phyloP scores from a whole-genome alignment of 2,113 vertebrate species.

The Neolamprologus variostigma region DNA sequence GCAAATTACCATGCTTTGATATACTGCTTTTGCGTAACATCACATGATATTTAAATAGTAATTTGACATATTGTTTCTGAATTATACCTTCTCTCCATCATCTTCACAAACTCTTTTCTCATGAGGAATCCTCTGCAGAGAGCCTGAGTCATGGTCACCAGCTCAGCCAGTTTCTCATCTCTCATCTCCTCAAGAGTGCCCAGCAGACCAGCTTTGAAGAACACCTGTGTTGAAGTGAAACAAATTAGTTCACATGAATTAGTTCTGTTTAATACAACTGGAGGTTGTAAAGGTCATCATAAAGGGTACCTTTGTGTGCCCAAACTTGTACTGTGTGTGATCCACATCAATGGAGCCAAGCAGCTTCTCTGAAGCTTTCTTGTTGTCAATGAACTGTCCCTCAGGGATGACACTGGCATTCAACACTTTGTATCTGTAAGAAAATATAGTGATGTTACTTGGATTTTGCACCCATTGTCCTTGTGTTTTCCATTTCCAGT shows the following conservation, averaged over 20 bases:
- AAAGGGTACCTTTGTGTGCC: slow-evolving; percentile 75
- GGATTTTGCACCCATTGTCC: neutral
- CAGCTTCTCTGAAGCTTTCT: slow-evolving; percentile 83
- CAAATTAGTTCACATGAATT: neutral
- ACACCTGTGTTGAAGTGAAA: slow-evolving; percentile 71
- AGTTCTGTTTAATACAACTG: too few relatives aligned
- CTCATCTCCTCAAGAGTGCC: slow-evolving; percentile 90
- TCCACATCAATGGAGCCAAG: slow-evolving; percentile 83
- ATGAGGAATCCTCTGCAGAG: slow-evolving; percentile 59
- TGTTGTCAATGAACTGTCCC: slow-evolving; percentile 85
- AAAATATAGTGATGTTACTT: neutral
- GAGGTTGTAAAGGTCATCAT: too few relatives aligned
- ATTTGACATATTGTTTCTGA: neutral
- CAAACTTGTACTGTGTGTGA: slow-evolving; percentile 84
- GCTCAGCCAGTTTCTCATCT: slow-evolving; percentile 80
- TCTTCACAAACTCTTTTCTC: slow-evolving; percentile 68
- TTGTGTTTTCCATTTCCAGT: neutral
- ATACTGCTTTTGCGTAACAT: neutral
- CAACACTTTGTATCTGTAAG: slow-evolving; percentile 65
- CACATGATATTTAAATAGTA: neutral
- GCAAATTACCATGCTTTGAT: neutral
- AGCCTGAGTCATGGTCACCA: slow-evolving; percentile 73
- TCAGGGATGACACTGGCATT: slow-evolving; percentile 80
- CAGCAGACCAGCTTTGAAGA: slow-evolving; percentile 92
- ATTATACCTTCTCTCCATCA: slow-evolving; percentile 61